These are phyloP conservation scores for Pitangus sulphuratus DNA, from an alignment of 2,797 vertebrate species.

Conservation along the genomic window DNA sequence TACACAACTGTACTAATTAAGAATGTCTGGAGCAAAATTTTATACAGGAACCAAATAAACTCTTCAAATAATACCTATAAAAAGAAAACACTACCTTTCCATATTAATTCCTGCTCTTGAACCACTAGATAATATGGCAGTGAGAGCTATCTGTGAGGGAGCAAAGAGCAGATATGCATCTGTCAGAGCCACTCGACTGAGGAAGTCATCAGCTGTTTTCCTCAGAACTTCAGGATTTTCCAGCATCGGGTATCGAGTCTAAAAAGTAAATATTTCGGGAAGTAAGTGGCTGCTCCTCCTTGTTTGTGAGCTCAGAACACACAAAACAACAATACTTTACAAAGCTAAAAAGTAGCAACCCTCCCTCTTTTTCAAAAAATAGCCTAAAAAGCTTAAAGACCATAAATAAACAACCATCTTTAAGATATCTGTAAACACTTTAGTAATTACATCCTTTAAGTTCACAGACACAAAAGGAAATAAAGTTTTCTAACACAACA, in stretches of 20 bases:
- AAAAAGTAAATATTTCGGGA: conserved; percentile 30
- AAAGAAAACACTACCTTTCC: conserved; percentile 84
- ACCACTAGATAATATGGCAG: conserved; percentile 89
- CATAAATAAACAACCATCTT: neutral
- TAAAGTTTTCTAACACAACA: neutral
- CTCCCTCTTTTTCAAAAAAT: neutral
- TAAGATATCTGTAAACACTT: neutral
- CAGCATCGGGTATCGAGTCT: conserved; percentile 91
- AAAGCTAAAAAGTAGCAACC: neutral
- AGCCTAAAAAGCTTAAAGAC: neutral
- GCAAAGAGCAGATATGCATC: conserved; percentile 91
- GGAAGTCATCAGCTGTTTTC: conserved; percentile 93
- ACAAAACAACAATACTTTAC: neutral
- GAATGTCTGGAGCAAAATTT: neutral
- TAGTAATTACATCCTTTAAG: neutral
- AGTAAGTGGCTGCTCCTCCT: neutral
- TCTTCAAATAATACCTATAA: neutral
- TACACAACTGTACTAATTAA: neutral
- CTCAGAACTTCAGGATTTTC: conserved; percentile 93
- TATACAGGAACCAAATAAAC: neutral
- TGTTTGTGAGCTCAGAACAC: neutral
- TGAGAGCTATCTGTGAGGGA: conserved; percentile 92
- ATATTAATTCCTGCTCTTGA: conserved; percentile 90
- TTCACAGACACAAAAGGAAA: neutral
- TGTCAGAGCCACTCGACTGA: conserved; percentile 87